Evolutionary conservation across 2,888 invertebrate genomes (phyloP).

Genomic region (Macroteleia sp.): DNA sequence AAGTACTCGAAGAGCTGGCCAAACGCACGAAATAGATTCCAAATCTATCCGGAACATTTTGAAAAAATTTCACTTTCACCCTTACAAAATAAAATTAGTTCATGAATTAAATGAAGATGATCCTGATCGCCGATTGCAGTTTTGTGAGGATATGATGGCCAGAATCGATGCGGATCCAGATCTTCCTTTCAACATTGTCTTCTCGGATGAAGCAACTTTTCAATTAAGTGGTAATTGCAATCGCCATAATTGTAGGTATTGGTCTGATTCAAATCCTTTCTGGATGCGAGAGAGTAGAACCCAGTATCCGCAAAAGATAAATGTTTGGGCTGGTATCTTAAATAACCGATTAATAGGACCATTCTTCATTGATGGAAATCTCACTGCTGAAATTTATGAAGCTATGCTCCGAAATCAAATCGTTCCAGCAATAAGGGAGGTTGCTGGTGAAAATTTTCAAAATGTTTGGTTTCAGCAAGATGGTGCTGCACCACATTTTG

Average conservation of each 20-base stretch:
- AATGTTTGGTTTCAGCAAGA: not conserved
- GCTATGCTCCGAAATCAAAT: not conserved
- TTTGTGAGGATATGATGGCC: constrained; percentile 63
- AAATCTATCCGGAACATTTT: constrained; percentile 43
- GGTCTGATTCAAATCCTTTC: not conserved
- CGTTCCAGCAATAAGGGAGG: not conserved
- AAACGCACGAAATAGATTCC: constrained; percentile 29
- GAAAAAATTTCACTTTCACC: constrained; percentile 9
- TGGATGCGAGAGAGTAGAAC: not conserved
- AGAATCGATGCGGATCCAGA: constrained; percentile 36
- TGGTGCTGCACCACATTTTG: not conserved
- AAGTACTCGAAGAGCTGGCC: constrained; percentile 17
- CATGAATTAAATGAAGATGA: constrained; percentile 69
- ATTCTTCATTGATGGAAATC: constrained; percentile 10
- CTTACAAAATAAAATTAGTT: constrained; percentile 58
- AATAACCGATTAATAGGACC: constrained; percentile 12
- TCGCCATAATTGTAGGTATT: too few species aligned
- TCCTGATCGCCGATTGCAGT: constrained; percentile 63
- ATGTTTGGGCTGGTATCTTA: constrained; percentile 14
- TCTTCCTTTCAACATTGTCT: constrained; percentile 16
- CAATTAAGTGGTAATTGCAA: too few species aligned
- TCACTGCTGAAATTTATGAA: not conserved
- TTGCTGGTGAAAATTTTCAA: not conserved
- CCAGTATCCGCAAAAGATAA: constrained; percentile 5
- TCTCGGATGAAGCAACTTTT: too few species aligned